Base-by-base conservation (phyloP, 1,140 invertebrate species). In the Pseudomyrmex pallidus region DNA sequence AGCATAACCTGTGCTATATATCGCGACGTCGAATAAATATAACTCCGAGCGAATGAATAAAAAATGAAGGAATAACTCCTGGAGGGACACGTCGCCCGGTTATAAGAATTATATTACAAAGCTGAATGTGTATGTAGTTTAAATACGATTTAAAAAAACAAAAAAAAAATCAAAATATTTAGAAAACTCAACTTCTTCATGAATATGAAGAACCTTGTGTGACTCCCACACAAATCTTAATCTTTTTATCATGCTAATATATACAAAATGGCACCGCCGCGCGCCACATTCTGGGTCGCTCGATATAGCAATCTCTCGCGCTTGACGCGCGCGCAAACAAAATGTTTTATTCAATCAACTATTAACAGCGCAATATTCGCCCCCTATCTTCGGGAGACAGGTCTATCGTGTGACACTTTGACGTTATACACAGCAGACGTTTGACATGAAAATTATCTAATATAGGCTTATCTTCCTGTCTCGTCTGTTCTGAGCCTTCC, bases 401-500 rank as follows among this genome's bases (percentile, higher is more conserved):
- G 54, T 70, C 46, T 70, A 70, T 59, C 48, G 44, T 22, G 17
- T 70, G 22, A 35, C 22, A 57, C 64, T 80, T 80, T 80, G 66
- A 78, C 66, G 76, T 80, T 72, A 25, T 59, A 72, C 66, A 61
- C 15, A n/a, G 44, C 44, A 59, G 76, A 70, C 66, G 76, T 80
- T 80, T 59, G 76, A 80, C 76, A 70, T 80, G 76, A 80, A 80
- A 80, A 80, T 80, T 72, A 80, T 80, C 76, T 80, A 80, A 80
- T 80, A 80, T 80, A 70, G 44, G 66, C 66, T 80, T 22, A 80
- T 80, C 66, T 44, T 50, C 20, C 76, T 72, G 66, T 78, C 76
- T 78, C 64, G 52, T 80, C 67, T 35, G 59, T 70, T 80, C 66
- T 50, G 64, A 80, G 66, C 44, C 76, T 70, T 80, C 54, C 66